Evolutionary conservation across 1,140 invertebrate species (phyloP).

Genomic region (Dendrolimus punctatus): DNA sequence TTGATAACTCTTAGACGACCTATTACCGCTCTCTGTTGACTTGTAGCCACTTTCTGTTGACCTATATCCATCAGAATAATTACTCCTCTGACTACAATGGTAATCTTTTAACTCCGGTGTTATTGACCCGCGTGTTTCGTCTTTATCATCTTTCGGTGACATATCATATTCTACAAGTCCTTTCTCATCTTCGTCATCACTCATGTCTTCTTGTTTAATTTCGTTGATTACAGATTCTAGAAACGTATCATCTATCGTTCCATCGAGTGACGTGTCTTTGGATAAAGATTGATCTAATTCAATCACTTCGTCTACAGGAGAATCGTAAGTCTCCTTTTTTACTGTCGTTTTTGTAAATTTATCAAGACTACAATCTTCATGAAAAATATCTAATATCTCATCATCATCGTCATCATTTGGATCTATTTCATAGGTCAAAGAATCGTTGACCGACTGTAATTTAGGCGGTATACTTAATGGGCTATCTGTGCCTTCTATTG

Average conservation of each 20-base stretch:
- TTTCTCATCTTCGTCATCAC: conserved; percentile 49
- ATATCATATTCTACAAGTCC: conserved; percentile 56
- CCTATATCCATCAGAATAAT: conserved; percentile 25
- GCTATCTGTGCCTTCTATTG: conserved; percentile 13
- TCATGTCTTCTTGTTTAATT: conserved; percentile 49
- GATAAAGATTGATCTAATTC: conserved; percentile 26
- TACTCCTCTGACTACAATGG: conserved; percentile 23
- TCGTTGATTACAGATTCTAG: conserved; percentile 62
- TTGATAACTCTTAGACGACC: too few relatives aligned
- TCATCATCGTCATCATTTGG: conserved; percentile 58
- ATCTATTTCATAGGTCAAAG: conserved; percentile 60
- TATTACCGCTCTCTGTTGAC: conserved; percentile 10
- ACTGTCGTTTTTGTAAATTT: conserved; percentile 30
- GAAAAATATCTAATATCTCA: conserved; percentile 49
- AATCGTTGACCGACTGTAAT: conserved; percentile 51
- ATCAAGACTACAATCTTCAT: conserved; percentile 34
- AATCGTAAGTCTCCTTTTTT: conserved; percentile 27
- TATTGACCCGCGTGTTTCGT: conserved; percentile 25
- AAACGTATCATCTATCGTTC: conserved; percentile 49
- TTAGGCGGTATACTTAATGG: conserved; percentile 32
- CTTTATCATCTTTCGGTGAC: conserved; percentile 40
- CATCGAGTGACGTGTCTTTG: conserved; percentile 36
- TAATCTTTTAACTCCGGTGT: conserved; percentile 48
- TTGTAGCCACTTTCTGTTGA: conserved; percentile 41
- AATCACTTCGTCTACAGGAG: conserved; percentile 22